A percentile compares a stretch with the other conserved stretches of the same genome.
These are phyloP conservation scores for Agrypnia vestita DNA, from an alignment of 1,140 invertebrate genomes.

Conservation along the genomic window DNA sequence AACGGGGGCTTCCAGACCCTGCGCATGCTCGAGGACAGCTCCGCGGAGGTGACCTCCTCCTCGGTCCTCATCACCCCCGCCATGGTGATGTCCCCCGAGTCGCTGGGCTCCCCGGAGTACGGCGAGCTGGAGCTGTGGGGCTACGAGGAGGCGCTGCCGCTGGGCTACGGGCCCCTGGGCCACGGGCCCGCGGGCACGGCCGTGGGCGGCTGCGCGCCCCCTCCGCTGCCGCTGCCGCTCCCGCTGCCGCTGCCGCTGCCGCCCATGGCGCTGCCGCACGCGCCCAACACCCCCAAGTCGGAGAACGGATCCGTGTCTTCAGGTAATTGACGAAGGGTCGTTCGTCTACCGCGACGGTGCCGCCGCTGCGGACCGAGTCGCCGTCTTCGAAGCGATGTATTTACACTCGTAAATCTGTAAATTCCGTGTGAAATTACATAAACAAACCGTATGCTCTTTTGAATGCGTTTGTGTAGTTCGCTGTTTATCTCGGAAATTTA, in stretches of 20 bases:
- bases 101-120: slow-evolving; percentile 78
- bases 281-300: slow-evolving; percentile 71
- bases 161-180: slow-evolving; percentile 70
- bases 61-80: slow-evolving; percentile 75
- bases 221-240: slow-evolving; percentile 57
- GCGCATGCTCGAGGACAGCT: slow-evolving; percentile 81
- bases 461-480: too few relatives aligned
- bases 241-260: slow-evolving; percentile 65
- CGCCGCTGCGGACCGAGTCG: too few relatives aligned
- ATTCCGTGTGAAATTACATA: too few relatives aligned
- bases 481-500: too few relatives aligned
- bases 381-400: too few relatives aligned
- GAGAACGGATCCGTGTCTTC: slow-evolving; percentile 73
- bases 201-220: slow-evolving; percentile 66
- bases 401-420: too few relatives aligned
- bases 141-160: slow-evolving; percentile 70
- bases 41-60: slow-evolving; percentile 83
- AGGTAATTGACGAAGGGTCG: slow-evolving; percentile 66
- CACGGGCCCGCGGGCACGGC: slow-evolving; percentile 66
- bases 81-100: slow-evolving; percentile 81
- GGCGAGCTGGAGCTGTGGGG: slow-evolving; percentile 89
- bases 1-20: slow-evolving; percentile 77
- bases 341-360: too few relatives aligned
- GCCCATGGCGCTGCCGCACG: slow-evolving; percentile 70
- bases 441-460: too few relatives aligned